These are phyloP conservation scores for Pedetes capensis DNA, from an alignment of 2,113 vertebrate species.

Conservation along the genomic window DNA sequence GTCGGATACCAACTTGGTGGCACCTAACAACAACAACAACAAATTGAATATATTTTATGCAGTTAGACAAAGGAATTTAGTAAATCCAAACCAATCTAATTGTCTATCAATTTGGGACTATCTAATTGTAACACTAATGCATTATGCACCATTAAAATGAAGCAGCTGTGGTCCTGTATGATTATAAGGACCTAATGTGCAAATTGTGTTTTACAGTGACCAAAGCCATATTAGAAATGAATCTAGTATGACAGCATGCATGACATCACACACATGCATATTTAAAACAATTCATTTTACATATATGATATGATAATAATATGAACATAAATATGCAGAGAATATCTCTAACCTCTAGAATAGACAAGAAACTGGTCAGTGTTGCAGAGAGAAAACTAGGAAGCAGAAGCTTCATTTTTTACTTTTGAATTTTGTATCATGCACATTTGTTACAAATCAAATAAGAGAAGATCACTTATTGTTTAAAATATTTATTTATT, in stretches of 20 bases:
- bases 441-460: not conserved
- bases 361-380: not conserved
- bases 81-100: not conserved
- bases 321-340: not conserved
- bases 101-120: not conserved
- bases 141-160: not conserved
- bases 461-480: not conserved
- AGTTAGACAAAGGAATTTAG: not conserved
- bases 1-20: no score
- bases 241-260: not conserved
- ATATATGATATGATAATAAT: not conserved
- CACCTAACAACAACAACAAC: no score
- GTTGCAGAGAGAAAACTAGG: not conserved
- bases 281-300: not conserved
- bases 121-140: not conserved
- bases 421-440: not conserved
- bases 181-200: not conserved
- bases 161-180: not conserved
- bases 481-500: not conserved
- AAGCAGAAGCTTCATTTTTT: not conserved
- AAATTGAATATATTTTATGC: not conserved
- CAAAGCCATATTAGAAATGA: not conserved
- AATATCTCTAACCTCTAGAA: not conserved
- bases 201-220: not conserved
- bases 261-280: not conserved